phyloP scores from a whole-genome alignment of 2,113 vertebrate species.

The Diadophis punctatus region DNA sequence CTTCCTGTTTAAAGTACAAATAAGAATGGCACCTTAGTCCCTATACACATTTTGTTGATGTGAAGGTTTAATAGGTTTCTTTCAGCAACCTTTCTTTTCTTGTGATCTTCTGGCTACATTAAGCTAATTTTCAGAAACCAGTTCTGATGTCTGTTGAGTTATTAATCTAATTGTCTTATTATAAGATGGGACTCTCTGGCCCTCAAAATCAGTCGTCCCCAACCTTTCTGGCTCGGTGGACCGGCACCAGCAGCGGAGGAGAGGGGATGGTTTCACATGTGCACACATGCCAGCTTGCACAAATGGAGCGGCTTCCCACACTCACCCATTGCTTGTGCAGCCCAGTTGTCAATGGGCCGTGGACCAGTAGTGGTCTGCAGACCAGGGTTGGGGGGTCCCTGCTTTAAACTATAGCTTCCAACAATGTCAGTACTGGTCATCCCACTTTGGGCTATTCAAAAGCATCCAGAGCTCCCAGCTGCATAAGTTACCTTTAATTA shows the following conservation, averaged over 20 bases:
- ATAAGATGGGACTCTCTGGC: background rate
- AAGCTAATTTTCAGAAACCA: background rate
- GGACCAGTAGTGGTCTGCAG: no score
- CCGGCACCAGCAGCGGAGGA: background rate
- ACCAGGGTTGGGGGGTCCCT: background rate
- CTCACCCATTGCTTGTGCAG: background rate
- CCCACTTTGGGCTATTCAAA: background rate
- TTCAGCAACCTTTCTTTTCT: background rate
- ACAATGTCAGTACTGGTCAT: background rate
- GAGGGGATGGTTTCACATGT: background rate
- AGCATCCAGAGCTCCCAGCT: background rate
- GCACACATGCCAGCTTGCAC: background rate
- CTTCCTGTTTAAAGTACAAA: constrained; percentile 73
- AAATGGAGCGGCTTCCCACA: background rate
- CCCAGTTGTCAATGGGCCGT: no score
- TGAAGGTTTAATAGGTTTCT: background rate
- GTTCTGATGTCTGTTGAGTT: background rate
- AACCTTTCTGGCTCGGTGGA: background rate
- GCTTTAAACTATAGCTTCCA: background rate
- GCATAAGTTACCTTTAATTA: background rate
- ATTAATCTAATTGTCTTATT: background rate
- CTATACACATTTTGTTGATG: background rate
- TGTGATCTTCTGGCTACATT: background rate
- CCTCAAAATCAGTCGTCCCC: background rate
- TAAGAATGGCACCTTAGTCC: background rate